These are phyloP conservation scores for Remorina albescens DNA, from an alignment of 2,797 vertebrate genomes.

Conservation along the genomic window DNA sequence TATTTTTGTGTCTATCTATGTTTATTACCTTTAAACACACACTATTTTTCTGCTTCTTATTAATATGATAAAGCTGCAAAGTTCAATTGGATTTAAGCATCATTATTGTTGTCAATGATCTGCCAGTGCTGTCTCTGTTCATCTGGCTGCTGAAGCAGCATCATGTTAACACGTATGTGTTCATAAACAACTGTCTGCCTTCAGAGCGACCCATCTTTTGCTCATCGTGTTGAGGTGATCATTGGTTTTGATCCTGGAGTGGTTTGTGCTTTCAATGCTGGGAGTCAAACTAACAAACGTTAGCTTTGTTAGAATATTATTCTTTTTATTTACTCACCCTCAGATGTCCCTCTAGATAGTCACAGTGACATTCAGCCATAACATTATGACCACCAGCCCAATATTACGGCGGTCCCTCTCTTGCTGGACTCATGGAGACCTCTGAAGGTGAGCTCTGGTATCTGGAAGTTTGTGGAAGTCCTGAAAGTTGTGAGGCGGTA, in stretches of 20 bases:
- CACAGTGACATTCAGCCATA: neutral
- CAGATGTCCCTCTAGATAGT: neutral
- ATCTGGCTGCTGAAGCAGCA: neutral
- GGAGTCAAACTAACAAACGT: slow-evolving; percentile 60
- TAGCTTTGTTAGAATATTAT: no score
- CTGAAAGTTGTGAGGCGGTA: no score
- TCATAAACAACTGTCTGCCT: slow-evolving; percentile 35
- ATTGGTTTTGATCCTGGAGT: slow-evolving; percentile 29
- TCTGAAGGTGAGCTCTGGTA: no score
- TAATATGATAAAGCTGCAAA: neutral
- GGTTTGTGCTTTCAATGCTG: slow-evolving; percentile 61
- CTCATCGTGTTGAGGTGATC: slow-evolving; percentile 16
- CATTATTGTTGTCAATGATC: neutral
- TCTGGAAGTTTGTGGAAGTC: no score
- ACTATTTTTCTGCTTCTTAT: no score
- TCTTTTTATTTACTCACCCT: neutral
- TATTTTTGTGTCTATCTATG: neutral
- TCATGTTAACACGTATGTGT: slow-evolving; percentile 40
- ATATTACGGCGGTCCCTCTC: no score
- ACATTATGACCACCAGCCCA: no score
- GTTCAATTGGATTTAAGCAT: neutral
- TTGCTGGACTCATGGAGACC: no score
- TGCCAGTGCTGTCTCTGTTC: neutral
- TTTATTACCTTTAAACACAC: no score
- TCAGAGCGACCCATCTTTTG: slow-evolving; percentile 3